These are phyloP conservation scores for Nomada flava DNA, from an alignment of 2,888 invertebrate genomes.

Conservation along the genomic window DNA sequence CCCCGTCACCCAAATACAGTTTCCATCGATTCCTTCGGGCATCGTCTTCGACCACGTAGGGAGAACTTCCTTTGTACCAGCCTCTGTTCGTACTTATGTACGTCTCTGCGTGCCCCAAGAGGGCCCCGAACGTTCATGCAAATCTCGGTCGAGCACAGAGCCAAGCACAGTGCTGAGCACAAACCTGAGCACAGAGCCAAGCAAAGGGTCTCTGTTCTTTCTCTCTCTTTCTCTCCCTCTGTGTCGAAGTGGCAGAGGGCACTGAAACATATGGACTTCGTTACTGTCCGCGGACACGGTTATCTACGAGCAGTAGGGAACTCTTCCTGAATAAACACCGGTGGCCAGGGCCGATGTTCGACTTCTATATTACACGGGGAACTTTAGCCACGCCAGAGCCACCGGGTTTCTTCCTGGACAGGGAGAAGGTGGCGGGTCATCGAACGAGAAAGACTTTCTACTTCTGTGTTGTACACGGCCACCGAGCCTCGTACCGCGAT, in stretches of 20 bases:
- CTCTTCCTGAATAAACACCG: conserved; percentile 67
- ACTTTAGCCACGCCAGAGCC: conserved; percentile 43
- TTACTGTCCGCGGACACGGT: conserved; percentile 57
- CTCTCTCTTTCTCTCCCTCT: background rate
- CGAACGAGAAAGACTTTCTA: conserved; percentile 74
- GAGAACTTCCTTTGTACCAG: conserved; percentile 8
- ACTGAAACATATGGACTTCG: conserved; percentile 65
- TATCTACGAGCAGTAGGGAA: conserved; percentile 61
- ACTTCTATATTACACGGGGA: conserved; percentile 64
- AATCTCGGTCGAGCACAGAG: conserved; percentile 35
- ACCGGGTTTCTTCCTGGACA: conserved; percentile 53
- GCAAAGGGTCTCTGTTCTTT: too few relatives aligned
- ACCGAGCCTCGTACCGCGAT: conserved; percentile 11
- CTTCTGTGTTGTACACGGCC: conserved; percentile 67
- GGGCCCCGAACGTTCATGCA: conserved; percentile 44
- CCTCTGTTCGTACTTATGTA: background rate
- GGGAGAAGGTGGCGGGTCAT: conserved; percentile 65
- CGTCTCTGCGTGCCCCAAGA: background rate
- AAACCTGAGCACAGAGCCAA: background rate
- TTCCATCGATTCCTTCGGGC: conserved; percentile 50
- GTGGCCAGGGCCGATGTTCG: conserved; percentile 48
- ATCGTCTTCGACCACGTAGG: conserved; percentile 4
- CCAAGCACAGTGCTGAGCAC: too few relatives aligned
- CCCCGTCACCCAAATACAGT: conserved; percentile 51
- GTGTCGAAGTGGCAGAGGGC: conserved; percentile 8